Base-by-base conservation (phyloP, 1,140 invertebrate species). In the Caerostris extrusa region DNA sequence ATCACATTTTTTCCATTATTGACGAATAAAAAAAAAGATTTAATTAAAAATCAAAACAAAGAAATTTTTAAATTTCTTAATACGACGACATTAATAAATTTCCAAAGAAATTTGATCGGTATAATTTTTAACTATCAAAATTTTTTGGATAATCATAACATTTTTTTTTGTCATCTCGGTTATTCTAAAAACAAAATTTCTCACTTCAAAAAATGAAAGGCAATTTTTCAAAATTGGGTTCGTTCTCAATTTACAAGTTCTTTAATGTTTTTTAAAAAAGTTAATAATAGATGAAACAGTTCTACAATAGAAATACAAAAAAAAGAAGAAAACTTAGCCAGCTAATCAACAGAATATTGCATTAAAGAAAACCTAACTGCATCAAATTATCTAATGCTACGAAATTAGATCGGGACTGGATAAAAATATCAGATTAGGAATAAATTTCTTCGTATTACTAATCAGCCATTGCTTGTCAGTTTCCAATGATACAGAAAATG, bases 391-490 rank as follows among this genome's bases (percentile, higher is more conserved):
- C 57, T 34, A 64, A 53, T 50, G 12, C 50, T 50, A 17, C 60
- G 53, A 57, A 88, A 88, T 88, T 88, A 53, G 60, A 88, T 88
- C 64, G 64, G 53, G 58, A 64, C n/a, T 55, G 5, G 86, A 88
- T 88, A 64, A 88, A 88, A 88, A 88, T 88, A 88, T 88, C 64
- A 88, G 34, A 67, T 88, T 88, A 88, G 34, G 34, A 34, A 34
- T 34, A 34, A 34, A 34, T 34, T 34, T 34, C 34, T 34, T 77
- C 8, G 8, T 50, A 77, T 77, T 77, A 77, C 34, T 12, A 77
- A 53, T 77, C 71, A 10, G 71, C 53, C 4, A n/a, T 77, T 77
- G 34, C 71, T 77, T 50, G 12, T 3, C 71, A 4, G 10, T 14
- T 64, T 14, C 10, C 12, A 34, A 50, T 55, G 82, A 57, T 57